Evolutionary conservation across 2,797 vertebrate species (phyloP), one percentile per base, ranked within the genome.

Genomic region (Coilia nasus): DNA sequence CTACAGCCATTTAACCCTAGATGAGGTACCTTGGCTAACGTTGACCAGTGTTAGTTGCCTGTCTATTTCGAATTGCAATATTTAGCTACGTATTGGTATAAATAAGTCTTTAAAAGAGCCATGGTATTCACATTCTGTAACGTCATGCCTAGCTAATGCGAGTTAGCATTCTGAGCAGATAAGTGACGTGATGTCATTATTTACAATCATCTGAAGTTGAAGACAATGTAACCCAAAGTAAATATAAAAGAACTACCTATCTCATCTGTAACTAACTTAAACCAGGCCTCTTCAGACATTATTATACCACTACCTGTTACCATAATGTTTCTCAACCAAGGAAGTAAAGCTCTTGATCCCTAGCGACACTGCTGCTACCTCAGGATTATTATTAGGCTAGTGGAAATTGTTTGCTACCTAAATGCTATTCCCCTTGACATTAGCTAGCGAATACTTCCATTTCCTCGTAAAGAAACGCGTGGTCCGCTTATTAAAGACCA

Each of bases 341-440:
- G 50, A 11, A 59, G 57, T 21, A 10, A 64, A 25, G 23, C 60
- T 11, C n/a, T 23, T 62, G 60, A 25, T 25, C 60, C n/a, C 60
- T 64, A 23, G 57, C n/a, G 21, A 64, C 23, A 1, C n/a, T 64
- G n/a, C 57, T 59, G 3, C 50, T 59, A 59, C 11, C 57, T 64
- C 23, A 25, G 60, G 60, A 64, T 64, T 64, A 64, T 64, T 64
- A 64, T 64, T 64, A 59, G 14, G 57, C 57, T 59, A 59, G 57
- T 54, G 50, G 50, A 19, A 59, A 59, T 23, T n/a, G 60, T n/a
- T 64, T 25, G 60, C n/a, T 64, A 25, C 23, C n/a, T 11, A 25
- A n/a, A 64, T 25, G n/a, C n/a, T 25, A 23, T 17, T 23, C n/a
- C n/a, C 23, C n/a, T 25, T 23, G 9, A 64, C n/a, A 35, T 75